phyloP scores from a whole-genome alignment of 2,888 invertebrate genomes.

The Chydorus sphaericus region DNA sequence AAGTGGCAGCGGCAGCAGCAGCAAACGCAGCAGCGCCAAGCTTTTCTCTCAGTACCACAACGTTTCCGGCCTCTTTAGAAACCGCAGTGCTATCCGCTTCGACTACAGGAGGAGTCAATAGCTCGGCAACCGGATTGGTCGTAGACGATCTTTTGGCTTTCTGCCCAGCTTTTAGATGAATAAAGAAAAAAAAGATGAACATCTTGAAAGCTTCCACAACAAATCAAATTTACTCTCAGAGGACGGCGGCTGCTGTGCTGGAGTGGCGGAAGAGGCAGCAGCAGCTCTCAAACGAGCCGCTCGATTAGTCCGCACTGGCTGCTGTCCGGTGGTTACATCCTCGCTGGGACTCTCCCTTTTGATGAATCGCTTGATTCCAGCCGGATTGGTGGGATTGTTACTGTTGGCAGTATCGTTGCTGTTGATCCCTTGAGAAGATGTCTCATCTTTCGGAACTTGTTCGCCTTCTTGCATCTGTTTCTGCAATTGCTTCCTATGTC shows the following conservation, averaged over 20 bases:
- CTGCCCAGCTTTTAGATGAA: not conserved
- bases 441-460: not conserved
- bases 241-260: too few species aligned
- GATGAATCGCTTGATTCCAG: slow-evolving; percentile 11
- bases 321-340: not conserved
- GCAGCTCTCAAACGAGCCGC: slow-evolving; percentile 51
- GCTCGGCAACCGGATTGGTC: not conserved
- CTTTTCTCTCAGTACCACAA: not conserved
- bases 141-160: not conserved
- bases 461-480: not conserved
- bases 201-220: not conserved
- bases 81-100: not conserved
- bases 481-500: not conserved
- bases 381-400: not conserved
- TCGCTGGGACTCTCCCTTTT: slow-evolving; percentile 7
- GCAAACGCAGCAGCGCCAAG: not conserved
- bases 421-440: too few species aligned
- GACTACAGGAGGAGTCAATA: not conserved
- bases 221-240: not conserved
- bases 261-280: slow-evolving; percentile 35
- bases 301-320: slow-evolving; percentile 47
- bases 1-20: not conserved
- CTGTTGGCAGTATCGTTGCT: not conserved
- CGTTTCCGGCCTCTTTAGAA: not conserved
- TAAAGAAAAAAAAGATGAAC: too few species aligned